Conservation (phyloP, 2,888 invertebrate genomes). For the Acholoe squamosa region DNA sequence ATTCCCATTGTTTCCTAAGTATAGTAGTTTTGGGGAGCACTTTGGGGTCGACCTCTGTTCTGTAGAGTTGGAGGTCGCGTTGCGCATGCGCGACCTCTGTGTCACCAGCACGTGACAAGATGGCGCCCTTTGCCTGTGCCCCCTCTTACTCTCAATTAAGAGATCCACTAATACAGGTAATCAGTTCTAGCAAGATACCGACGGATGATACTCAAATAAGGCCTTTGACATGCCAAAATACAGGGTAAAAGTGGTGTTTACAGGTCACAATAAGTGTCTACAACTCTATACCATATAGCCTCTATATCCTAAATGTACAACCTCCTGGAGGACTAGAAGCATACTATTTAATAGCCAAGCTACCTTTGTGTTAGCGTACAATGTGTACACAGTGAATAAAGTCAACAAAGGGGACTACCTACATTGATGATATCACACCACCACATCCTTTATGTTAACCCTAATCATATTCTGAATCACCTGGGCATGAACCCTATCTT, state of each 20-base stretch:
- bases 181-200: constrained; percentile 13
- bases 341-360: too few relatives aligned
- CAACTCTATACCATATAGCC: too few relatives aligned
- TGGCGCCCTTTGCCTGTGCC: constrained; percentile 23
- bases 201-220: not conserved
- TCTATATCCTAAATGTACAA: too few relatives aligned
- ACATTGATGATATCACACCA: too few relatives aligned
- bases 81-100: not conserved
- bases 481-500: too few relatives aligned
- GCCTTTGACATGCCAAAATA: constrained; percentile 17
- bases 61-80: not conserved
- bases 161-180: constrained; percentile 35
- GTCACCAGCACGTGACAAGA: constrained; percentile 17
- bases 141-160: constrained; percentile 37
- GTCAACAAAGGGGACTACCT: too few relatives aligned
- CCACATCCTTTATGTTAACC: too few relatives aligned
- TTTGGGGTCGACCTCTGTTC: not conserved
- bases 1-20: not conserved
- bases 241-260: not conserved
- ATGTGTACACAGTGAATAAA: too few relatives aligned
- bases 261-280: not conserved
- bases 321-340: too few relatives aligned
- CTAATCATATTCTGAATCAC: too few relatives aligned
- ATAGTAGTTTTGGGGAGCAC: not conserved
- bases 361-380: too few relatives aligned